phyloP scores from a whole-genome alignment of 2,113 vertebrate genomes.

The Hemiscyllium ocellatum region DNA sequence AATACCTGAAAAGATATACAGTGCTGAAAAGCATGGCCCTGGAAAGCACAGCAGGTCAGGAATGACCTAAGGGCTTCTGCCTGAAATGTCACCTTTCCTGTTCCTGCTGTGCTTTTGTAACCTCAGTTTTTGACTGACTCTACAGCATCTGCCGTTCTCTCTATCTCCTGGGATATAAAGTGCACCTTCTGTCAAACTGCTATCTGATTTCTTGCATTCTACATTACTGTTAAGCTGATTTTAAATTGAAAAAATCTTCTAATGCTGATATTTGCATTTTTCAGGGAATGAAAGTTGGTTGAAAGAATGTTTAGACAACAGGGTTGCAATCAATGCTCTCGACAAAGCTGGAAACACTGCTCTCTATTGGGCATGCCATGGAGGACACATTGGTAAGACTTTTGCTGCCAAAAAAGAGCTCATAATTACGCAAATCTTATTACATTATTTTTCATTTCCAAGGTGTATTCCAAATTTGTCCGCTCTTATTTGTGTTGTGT shows the following conservation, averaged over 20 bases:
- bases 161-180: background rate
- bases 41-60: no score
- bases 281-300: constrained; percentile 93
- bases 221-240: background rate
- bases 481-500: background rate
- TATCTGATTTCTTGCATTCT: background rate
- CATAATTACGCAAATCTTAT: background rate
- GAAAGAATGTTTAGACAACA: constrained; percentile 90
- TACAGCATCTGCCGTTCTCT: no score
- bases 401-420: background rate
- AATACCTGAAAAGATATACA: background rate
- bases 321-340: constrained; percentile 87
- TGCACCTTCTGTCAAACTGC: background rate
- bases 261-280: constrained; percentile 40
- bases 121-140: no score
- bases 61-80: no score
- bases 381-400: constrained; percentile 82
- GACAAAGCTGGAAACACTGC: constrained; percentile 96
- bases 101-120: no score
- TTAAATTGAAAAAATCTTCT: background rate
- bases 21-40: no score
- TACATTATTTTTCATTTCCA: background rate
- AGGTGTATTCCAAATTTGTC: no score
- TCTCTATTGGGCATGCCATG: constrained; percentile 92
- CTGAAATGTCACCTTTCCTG: no score